phyloP scores from a whole-genome alignment of 2,113 vertebrate species.

The Procavia capensis region DNA sequence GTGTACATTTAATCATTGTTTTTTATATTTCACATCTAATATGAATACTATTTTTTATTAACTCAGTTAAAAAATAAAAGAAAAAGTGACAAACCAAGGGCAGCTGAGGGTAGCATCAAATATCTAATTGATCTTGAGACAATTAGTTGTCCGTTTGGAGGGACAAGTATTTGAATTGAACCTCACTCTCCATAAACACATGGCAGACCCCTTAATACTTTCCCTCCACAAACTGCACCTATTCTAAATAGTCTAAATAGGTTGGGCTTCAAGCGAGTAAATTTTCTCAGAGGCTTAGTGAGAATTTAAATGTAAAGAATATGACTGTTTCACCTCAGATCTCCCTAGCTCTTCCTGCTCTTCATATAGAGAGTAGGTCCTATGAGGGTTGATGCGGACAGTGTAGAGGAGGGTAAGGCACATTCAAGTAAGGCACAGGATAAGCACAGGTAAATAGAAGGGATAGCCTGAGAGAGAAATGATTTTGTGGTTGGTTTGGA shows the following conservation, averaged over 20 bases:
- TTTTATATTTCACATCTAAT: not conserved
- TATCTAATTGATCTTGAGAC: not conserved
- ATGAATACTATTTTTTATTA: not conserved
- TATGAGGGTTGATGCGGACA: not conserved
- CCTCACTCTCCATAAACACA: not conserved
- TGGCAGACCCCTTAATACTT: not conserved
- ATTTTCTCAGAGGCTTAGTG: not conserved
- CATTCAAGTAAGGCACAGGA: no score
- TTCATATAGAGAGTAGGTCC: not conserved
- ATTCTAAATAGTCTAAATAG: not conserved
- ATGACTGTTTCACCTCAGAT: not conserved
- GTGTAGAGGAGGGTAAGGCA: not conserved
- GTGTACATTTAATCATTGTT: not conserved
- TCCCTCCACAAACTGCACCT: not conserved
- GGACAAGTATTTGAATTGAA: not conserved
- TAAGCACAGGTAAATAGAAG: not conserved
- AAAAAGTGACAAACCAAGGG: not conserved
- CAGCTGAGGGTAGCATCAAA: not conserved
- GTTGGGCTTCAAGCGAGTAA: not conserved
- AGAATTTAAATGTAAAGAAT: not conserved
- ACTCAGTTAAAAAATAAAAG: not conserved
- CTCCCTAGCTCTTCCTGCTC: not conserved
- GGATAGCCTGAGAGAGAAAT: not conserved
- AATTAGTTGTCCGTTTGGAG: not conserved
- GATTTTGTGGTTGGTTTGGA: not conserved